These are phyloP conservation scores for Xenopus tropicalis DNA, from an alignment of 2,113 vertebrate genomes.

Conservation along the genomic window DNA sequence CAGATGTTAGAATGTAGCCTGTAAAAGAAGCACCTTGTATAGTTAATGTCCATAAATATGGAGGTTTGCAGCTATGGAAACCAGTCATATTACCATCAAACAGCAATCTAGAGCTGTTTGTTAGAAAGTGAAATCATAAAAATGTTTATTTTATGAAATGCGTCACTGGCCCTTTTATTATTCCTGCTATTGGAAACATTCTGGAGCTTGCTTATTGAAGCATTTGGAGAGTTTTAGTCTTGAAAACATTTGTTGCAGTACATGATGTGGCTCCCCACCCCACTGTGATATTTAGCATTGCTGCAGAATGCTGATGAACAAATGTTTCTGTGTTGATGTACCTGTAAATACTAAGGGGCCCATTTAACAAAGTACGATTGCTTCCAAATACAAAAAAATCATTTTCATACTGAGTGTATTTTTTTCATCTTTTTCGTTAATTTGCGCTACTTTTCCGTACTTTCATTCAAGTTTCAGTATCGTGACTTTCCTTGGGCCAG, in stretches of 20 bases:
- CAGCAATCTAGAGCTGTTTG: neutral
- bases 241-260: conserved; percentile 10
- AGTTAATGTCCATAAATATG: neutral
- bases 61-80: neutral
- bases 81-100: conserved; percentile 4
- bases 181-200: conserved; percentile 5
- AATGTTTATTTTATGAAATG: conserved; percentile 16
- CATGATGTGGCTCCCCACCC: neutral
- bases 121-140: neutral
- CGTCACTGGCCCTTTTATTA: conserved; percentile 3
- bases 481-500: too few species aligned
- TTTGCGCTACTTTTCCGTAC: too few species aligned
- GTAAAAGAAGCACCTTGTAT: neutral
- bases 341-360: too few species aligned
- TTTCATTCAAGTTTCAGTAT: too few species aligned
- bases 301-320: conserved; percentile 2
- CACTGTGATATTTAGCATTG: conserved; percentile 7
- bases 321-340: neutral
- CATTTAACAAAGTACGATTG: too few species aligned
- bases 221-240: neutral
- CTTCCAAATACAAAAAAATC: too few species aligned
- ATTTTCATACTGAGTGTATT: too few species aligned
- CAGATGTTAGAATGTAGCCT: conserved; percentile 26
- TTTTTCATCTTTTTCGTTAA: too few species aligned
- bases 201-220: neutral